phyloP scores from a whole-genome alignment of 2,113 vertebrate genomes.

The Serilophus lunatus region DNA sequence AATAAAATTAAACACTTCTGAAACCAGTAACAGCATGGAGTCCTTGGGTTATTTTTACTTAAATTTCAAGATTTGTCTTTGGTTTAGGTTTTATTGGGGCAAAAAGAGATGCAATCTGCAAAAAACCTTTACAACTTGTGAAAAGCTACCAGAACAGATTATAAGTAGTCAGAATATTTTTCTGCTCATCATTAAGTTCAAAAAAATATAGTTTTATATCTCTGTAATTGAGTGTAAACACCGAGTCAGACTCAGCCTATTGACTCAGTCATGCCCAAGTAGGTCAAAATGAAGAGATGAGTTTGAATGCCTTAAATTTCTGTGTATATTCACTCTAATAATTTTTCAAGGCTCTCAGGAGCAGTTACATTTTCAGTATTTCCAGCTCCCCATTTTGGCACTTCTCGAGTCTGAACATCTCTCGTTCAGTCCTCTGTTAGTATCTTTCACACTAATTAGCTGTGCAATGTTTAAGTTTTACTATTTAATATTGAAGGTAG shows the following conservation, averaged over 20 bases:
- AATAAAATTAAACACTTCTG: not conserved
- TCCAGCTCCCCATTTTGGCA: not conserved
- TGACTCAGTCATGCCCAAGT: not conserved
- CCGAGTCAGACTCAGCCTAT: not conserved
- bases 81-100: not conserved
- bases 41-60: no score
- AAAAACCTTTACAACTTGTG: not conserved
- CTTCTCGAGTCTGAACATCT: not conserved
- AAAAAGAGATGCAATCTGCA: not conserved
- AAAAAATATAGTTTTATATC: not conserved
- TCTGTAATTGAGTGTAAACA: not conserved
- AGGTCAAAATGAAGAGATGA: not conserved
- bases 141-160: not conserved
- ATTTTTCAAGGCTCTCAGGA: conserved; percentile 10
- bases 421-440: not conserved
- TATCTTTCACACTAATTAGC: not conserved
- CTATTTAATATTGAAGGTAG: not conserved
- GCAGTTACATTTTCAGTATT: not conserved
- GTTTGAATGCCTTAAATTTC: not conserved
- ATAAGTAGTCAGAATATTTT: not conserved
- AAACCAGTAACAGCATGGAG: not conserved
- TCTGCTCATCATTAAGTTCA: not conserved
- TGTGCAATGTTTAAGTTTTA: not conserved
- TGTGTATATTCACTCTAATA: not conserved
- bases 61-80: not conserved